Evolutionary conservation across 2,797 vertebrate species (phyloP), one percentile per base, ranked within the genome.

Genomic region (Gymnoscopelus microlampas): DNA sequence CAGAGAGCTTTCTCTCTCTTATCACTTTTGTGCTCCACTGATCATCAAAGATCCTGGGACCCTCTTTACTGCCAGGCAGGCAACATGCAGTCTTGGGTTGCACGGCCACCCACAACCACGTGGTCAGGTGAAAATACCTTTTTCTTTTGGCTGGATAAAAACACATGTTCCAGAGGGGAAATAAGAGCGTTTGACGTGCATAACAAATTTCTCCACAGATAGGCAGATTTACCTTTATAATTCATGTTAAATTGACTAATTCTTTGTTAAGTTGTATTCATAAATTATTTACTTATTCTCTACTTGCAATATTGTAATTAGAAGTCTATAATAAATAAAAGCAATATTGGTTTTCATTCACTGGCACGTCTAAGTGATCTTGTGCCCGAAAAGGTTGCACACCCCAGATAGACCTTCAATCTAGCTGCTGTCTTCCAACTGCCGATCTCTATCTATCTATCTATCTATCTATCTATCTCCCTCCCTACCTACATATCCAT

Each of bases 21-120:
- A 9, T 44, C 39, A 44, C 39, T 9, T 50, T 72, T 73, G 73
- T 78, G 68, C 72, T 75, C 63, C 60, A 66, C 65, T 77, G 78
- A 87, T 87, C 77, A 81, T 85, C 79, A 86, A 84, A 90, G 69
- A 80, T 83, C 60, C 75, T 74, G 71, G 68, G 63, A 66, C 71
- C 63, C 53, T 79, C 56, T 74, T 74, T 71, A 53, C 70, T 82
- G 80, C 83, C 76, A 85, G 81, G 70, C 75, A 50, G 76, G 80
- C 74, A 84, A 68, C 60, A 24, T 50, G 80, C 68, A 63, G 86
- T 53, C 68, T 76, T 66, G 71, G 67, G 73, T 68, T 49, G 51
- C 59, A 49, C 57, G 79, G 60, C 83, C 83, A 81, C 80, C 80
- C 77, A 78, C 82, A 82, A 81, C 70, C 74, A 69, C 62, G 54